Evolutionary conservation across 2,797 vertebrate genomes (phyloP).

Genomic region (Sylvia borin): DNA sequence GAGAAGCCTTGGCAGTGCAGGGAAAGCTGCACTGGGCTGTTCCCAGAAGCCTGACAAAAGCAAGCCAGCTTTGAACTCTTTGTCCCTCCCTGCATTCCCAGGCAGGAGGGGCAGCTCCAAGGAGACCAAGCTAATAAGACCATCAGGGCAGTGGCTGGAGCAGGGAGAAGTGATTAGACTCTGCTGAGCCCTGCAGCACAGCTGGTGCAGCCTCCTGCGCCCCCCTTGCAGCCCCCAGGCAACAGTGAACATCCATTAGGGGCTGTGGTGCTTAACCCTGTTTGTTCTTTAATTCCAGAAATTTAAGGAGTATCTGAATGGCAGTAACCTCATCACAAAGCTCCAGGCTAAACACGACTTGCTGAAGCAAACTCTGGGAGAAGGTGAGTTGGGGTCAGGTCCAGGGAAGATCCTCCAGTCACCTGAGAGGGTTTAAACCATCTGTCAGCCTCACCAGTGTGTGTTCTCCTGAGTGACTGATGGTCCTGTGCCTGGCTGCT

Average conservation of each 20-base stretch:
- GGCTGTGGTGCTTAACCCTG: background rate
- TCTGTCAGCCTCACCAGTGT: background rate
- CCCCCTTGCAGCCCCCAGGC: background rate
- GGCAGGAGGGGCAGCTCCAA: background rate
- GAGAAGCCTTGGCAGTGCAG: background rate
- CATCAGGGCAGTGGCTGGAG: background rate
- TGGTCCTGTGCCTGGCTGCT: background rate
- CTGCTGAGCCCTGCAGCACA: background rate
- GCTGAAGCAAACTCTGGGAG: conserved; percentile 94
- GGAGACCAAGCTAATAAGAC: background rate
- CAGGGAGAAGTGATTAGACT: background rate
- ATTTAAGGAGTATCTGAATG: conserved; percentile 97
- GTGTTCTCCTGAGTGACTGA: background rate
- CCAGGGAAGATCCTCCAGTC: background rate
- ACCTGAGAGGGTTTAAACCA: background rate
- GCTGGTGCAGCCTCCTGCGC: background rate
- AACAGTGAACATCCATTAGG: accelerated
- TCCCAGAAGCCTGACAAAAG: conserved; percentile 44
- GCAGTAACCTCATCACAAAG: conserved; percentile 97
- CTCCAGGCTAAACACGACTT: conserved; percentile 97
- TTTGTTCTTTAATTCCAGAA: conserved; percentile 82
- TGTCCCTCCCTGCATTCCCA: background rate
- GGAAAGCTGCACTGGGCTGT: background rate
- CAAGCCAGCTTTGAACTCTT: background rate
- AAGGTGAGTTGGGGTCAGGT: conserved; percentile 82